These are phyloP conservation scores for Cinara cedri DNA, from an alignment of 2,888 invertebrate species.

Conservation along the genomic window DNA sequence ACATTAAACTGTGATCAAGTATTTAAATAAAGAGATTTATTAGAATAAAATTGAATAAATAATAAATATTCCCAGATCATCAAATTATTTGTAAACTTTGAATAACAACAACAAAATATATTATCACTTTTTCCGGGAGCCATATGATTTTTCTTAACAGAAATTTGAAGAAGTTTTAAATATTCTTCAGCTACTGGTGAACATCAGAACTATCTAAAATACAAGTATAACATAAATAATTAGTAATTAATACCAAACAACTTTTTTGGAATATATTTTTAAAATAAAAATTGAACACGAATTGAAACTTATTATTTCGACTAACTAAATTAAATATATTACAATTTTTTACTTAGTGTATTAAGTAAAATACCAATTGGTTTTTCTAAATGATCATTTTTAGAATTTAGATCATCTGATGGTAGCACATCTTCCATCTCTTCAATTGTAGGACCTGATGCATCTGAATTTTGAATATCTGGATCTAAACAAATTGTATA, in stretches of 20 bases:
- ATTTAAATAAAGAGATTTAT: constrained; percentile 16
- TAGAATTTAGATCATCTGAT: constrained; percentile 1
- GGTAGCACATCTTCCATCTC: constrained; percentile 20
- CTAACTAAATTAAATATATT: too few relatives aligned
- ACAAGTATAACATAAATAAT: not conserved
- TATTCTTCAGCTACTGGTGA: constrained; percentile 16
- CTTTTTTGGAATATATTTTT: not conserved
- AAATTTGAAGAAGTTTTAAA: not conserved
- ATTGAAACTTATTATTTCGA: too few relatives aligned
- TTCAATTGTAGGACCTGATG: constrained; percentile 44
- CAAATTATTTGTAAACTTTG: not conserved
- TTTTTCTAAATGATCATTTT: constrained; percentile 9
- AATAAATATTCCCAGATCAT: constrained; percentile 12
- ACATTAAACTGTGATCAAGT: constrained; percentile 43
- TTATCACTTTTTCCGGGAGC: not conserved
- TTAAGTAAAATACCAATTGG: not conserved
- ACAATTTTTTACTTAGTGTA: too few relatives aligned
- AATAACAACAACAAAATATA: not conserved
- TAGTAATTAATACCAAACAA: not conserved
- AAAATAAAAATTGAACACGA: not conserved
- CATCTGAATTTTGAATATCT: not conserved
- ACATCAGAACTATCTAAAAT: constrained; percentile 23
- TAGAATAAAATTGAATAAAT: not conserved
- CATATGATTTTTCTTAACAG: not conserved
- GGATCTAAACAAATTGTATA: not conserved